phyloP scores from a whole-genome alignment of 2,797 vertebrate genomes.

The Loris lydekkerianus region DNA sequence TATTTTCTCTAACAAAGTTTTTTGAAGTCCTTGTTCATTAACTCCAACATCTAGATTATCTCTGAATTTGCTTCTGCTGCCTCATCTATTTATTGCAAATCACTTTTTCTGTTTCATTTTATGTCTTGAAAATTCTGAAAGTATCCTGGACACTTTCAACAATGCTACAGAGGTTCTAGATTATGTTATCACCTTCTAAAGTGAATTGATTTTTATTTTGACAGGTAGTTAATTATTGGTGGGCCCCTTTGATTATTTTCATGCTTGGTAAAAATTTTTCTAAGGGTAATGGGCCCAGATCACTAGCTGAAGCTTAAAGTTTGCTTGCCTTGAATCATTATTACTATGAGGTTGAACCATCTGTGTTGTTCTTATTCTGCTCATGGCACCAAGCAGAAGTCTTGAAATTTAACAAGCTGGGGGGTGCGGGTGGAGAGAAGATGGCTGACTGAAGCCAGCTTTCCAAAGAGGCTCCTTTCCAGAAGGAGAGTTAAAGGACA shows the following conservation, averaged over 20 bases:
- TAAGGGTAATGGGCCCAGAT: too few relatives aligned
- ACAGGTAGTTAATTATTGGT: background rate
- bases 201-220: slow-evolving; percentile 9
- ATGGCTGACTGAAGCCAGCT: too few relatives aligned
- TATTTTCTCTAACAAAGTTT: background rate
- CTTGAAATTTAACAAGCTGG: slow-evolving; percentile 84
- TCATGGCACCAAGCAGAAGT: slow-evolving; percentile 84
- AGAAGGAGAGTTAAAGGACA: too few relatives aligned
- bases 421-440: background rate
- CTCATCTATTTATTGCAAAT: background rate
- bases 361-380: slow-evolving; percentile 83
- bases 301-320: slow-evolving; percentile 46
- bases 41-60: background rate
- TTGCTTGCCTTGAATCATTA: slow-evolving; percentile 80
- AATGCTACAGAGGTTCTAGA: background rate
- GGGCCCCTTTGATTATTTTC: background rate
- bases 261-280: slow-evolving; percentile 6
- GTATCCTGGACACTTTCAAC: background rate
- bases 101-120: slow-evolving; percentile 25
- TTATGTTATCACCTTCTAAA: background rate
- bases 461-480: too few relatives aligned
- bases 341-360: slow-evolving; percentile 81
- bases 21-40: slow-evolving; percentile 22
- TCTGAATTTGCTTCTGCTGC: background rate
- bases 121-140: slow-evolving; percentile 44